Conservation (phyloP, 2,797 vertebrate genomes). For the Eutrigla gurnardus region DNA sequence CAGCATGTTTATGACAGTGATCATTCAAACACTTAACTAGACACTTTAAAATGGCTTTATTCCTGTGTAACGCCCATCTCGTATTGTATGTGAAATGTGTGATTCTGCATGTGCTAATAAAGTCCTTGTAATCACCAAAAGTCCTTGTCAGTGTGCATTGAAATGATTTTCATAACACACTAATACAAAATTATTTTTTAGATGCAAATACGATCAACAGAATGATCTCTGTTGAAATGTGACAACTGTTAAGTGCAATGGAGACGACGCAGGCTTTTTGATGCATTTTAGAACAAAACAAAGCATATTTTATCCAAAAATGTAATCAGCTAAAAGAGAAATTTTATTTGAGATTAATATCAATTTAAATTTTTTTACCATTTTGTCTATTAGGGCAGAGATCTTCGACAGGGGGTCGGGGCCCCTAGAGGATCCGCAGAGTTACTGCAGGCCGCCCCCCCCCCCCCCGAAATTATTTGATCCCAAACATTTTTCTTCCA, state of each 20-base stretch:
- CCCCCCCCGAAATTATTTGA: no score
- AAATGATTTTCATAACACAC: background rate
- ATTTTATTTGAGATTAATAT: no score
- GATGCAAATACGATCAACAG: background rate
- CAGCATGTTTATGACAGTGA: constrained; percentile 62
- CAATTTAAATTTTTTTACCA: background rate
- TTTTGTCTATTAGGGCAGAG: background rate
- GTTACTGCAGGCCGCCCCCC: no score
- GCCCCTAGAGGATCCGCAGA: no score
- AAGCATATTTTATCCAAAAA: constrained; percentile 4
- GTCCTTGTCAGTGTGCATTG: background rate
- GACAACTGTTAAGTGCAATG: background rate
- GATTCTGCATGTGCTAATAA: background rate
- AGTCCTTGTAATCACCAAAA: background rate
- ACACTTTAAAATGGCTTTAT: constrained; percentile 30
- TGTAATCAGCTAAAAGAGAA: background rate
- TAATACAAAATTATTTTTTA: background rate
- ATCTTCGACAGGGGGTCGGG: no score
- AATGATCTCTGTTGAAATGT: constrained; percentile 3
- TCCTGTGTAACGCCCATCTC: background rate
- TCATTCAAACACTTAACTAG: constrained; percentile 55
- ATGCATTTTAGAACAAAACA: constrained; percentile 6
- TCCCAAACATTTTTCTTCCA: no score
- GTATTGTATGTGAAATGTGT: background rate
- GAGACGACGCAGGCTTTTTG: background rate